phyloP scores from a whole-genome alignment of 2,888 invertebrate genomes.

The Geotrupes spiniger region DNA sequence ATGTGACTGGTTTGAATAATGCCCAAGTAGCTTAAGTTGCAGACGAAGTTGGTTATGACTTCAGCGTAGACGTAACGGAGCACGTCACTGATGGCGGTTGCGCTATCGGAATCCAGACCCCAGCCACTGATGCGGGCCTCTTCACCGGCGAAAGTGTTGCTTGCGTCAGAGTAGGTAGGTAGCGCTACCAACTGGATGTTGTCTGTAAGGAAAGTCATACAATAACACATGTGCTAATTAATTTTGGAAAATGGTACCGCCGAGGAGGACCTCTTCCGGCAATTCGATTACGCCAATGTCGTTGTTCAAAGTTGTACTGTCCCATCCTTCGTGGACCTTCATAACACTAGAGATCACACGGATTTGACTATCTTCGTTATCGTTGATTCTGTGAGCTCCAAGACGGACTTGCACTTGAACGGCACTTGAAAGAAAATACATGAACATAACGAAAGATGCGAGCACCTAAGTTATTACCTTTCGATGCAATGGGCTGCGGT shows the following conservation, averaged over 20 bases:
- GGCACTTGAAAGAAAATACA: slow-evolving; percentile 45
- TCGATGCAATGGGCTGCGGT: slow-evolving; percentile 55
- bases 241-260: too few species aligned
- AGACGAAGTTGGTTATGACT: slow-evolving; percentile 27
- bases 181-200: slow-evolving; percentile 16
- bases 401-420: slow-evolving; percentile 27
- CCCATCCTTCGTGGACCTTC: slow-evolving; percentile 19
- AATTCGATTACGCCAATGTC: slow-evolving; percentile 16
- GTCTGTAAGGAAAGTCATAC: not conserved
- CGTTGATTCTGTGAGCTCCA: slow-evolving; percentile 37
- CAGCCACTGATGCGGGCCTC: slow-evolving; percentile 51
- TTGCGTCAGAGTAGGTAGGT: slow-evolving; percentile 27
- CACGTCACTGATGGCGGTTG: not conserved
- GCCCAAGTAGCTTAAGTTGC: slow-evolving; percentile 49
- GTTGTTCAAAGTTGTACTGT: slow-evolving; percentile 9
- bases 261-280: slow-evolving; percentile 10
- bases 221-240: not conserved
- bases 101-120: slow-evolving; percentile 47
- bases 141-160: slow-evolving; percentile 42
- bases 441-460: too few species aligned
- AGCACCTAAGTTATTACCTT: slow-evolving; percentile 4
- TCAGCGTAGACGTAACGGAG: not conserved
- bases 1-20: slow-evolving; percentile 40
- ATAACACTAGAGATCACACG: slow-evolving; percentile 19
- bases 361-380: slow-evolving; percentile 37